Conservation (phyloP, 2,113 vertebrate species). For the Sylvia atricapilla region DNA sequence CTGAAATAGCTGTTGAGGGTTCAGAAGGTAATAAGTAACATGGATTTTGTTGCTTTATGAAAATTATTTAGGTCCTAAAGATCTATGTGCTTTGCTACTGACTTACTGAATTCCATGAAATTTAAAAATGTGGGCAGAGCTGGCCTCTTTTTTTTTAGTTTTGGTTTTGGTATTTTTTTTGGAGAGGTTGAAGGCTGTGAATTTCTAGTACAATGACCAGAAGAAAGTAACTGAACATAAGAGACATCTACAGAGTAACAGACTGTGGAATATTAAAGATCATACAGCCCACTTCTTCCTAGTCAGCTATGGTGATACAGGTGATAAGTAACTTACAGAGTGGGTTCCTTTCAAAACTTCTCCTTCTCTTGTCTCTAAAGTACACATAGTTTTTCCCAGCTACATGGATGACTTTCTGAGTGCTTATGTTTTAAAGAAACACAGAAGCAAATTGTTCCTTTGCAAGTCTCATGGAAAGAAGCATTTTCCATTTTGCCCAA, state of each 20-base stretch:
- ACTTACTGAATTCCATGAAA: neutral
- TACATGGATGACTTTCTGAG: neutral
- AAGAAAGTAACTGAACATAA: neutral
- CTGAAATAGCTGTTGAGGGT: neutral
- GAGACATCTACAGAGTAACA: neutral
- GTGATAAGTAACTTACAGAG: neutral
- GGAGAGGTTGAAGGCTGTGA: neutral
- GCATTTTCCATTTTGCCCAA: neutral
- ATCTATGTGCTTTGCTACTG: neutral
- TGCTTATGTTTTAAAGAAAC: neutral
- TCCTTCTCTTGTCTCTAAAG: neutral
- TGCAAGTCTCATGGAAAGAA: neutral
- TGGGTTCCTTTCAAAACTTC: neutral
- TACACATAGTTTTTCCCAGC: neutral
- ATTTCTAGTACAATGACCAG: neutral
- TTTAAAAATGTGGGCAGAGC: neutral
- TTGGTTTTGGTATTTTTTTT: neutral
- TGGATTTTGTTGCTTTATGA: neutral
- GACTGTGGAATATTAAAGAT: neutral
- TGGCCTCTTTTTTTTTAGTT: neutral
- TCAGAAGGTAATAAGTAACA: neutral
- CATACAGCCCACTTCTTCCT: neutral
- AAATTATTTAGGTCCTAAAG: neutral
- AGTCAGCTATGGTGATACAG: neutral
- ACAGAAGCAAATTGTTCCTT: neutral